phyloP scores from a whole-genome alignment of 2,797 vertebrate species.

The Halcyon smyrnensis region DNA sequence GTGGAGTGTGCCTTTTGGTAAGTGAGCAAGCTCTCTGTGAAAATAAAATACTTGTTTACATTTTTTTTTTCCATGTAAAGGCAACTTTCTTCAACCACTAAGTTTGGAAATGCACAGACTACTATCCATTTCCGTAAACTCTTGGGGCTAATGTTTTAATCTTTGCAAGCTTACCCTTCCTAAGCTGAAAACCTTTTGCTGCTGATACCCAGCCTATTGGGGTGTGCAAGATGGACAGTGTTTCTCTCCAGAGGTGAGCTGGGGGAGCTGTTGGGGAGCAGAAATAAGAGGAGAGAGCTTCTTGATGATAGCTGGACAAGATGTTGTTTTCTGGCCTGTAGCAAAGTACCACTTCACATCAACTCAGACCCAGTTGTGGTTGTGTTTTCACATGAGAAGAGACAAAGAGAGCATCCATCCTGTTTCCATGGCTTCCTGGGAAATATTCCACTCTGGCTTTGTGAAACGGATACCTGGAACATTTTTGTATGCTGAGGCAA shows the following conservation, averaged over 20 bases:
- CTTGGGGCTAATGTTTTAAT: background rate
- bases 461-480: background rate
- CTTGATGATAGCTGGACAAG: background rate
- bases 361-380: background rate
- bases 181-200: background rate
- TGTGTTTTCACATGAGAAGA: background rate
- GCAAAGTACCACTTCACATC: background rate
- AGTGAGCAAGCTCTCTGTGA: background rate
- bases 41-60: background rate
- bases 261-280: background rate
- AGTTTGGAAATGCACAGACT: background rate
- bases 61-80: background rate
- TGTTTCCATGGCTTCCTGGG: background rate
- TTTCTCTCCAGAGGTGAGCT: background rate
- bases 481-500: background rate
- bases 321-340: fast-evolving
- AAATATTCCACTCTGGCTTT: background rate
- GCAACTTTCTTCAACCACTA: background rate
- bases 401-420: background rate
- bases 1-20: background rate
- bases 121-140: background rate
- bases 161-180: background rate
- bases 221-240: fast-evolving
- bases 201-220: background rate
- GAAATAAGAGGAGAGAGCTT: background rate